Base-by-base conservation (phyloP, 2,888 invertebrate species). In the Drosophila emarginata region DNA sequence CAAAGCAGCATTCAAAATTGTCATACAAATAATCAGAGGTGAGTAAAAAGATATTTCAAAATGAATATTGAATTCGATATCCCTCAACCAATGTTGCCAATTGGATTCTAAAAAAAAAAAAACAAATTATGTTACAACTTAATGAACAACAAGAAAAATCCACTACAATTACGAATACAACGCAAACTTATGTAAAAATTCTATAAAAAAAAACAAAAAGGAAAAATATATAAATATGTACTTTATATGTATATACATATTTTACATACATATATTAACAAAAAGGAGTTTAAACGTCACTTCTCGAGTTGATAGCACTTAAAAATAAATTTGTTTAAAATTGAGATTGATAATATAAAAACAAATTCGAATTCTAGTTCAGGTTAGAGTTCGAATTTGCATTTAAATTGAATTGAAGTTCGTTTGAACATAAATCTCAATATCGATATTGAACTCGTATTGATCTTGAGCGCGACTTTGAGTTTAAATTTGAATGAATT, bases 131-230 rank as follows among this genome's bases (percentile, higher is more conserved):
- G 45, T 45, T 45, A 45, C 18, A 18, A 45, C 45, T 45, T 11
- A 45, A 45, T 9, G 12, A 18, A 45, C 18, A 45, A 21, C 11
- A 45, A 45, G 3, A 40, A 45, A 9, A 45, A 45, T 11, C 11
- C 45, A 45, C 21, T 18, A 45, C 45, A 45, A 45, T 45, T 45
- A 45, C 45, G 14, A 45, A 45, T 45, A 45, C 45, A 45, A 45
- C 45, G 45, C 45, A 45, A 45, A 45, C 21, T 21, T 45, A 45
- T 45, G 45, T 45, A 12, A 45, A 18, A 21, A 21, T 45, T 37
- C 37, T 37, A n/a, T 11, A 36, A 15, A 9, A 18, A 45, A 21
- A 21, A 11, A 45, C 3, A 45, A 45, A 45, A 45, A 18, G 9
- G 3, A 9, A 21, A 21, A 6, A 39, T 6, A 39, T 15, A 9